Percentiles rank a stretch among this genome's conserved stretches.
These are phyloP conservation scores for Iguana delicatissima DNA, from an alignment of 2,797 vertebrate genomes.

Conservation along the genomic window DNA sequence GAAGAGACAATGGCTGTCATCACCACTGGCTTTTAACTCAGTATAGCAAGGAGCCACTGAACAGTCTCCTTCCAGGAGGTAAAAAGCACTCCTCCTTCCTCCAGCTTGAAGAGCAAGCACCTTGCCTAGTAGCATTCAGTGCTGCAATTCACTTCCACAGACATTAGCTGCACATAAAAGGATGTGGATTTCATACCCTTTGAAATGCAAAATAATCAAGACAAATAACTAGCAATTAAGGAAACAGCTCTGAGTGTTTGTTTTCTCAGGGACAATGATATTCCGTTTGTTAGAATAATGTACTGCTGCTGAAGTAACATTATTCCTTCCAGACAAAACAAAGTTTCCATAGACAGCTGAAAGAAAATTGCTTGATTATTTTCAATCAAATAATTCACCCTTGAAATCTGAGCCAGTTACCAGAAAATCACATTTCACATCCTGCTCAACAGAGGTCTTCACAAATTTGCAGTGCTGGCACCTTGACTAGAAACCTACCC, in stretches of 20 bases:
- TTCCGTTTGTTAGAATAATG: constrained; percentile 19
- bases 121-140: neutral
- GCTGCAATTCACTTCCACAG: constrained; percentile 18
- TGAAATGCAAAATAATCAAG: constrained; percentile 28
- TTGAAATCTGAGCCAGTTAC: constrained; percentile 20
- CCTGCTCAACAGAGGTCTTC: constrained; percentile 36
- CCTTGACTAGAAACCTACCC: constrained; percentile 21
- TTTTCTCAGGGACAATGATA: neutral
- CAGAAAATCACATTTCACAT: constrained; percentile 34
- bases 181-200: constrained; percentile 11
- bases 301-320: neutral
- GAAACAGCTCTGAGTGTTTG: constrained; percentile 16
- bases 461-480: constrained; percentile 4
- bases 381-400: constrained; percentile 45
- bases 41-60: fast-evolving
- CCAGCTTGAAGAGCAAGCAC: fast-evolving
- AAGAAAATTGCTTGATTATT: constrained; percentile 39
- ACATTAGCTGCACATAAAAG: neutral
- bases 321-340: constrained; percentile 35
- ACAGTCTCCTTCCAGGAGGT: neutral
- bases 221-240: constrained; percentile 40
- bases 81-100: fast-evolving
- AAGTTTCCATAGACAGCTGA: constrained; percentile 8
- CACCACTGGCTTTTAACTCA: neutral
- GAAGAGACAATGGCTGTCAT: constrained; percentile 36